Base-by-base conservation (phyloP, 1,140 invertebrate species). In the Drosophila nigromelanica region DNA sequence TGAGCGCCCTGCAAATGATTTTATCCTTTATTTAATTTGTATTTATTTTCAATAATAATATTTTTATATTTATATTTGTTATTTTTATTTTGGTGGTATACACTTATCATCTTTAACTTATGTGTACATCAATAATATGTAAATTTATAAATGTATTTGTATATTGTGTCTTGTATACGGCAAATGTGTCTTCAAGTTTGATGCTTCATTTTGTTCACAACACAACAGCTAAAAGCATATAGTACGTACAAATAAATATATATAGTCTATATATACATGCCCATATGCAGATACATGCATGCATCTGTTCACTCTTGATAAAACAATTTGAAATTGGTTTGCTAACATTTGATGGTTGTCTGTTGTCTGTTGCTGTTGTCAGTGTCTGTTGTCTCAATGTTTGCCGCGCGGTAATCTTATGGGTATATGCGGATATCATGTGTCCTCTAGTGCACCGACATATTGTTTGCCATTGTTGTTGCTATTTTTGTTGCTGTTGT, bases 381-480 rank as follows among this genome's bases (percentile, higher is more conserved):
- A 15, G 12, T 47, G 50, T 45, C 18, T 55, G 63, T 61, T 30
- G 15, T 11, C 59, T 79, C 79, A 87, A 62, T 83, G 83, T 59
- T 83, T 87, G 79, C 79, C 73, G 59, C 83, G 83, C 48, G 83
- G 79, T 60, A 87, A 80, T 73, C 79, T 78, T 58, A 89, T 89
- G 64, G 83, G 83, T 77, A 89, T 89, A 70, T 89, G 83, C 69
- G 79, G 79, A 87, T 87, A 87, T 87, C 83, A 87, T 87, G 83
- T 87, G 76, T 87, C 83, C 62, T 78, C 73, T 47, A 80, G 18
- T 59, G 83, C 79, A 63, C 54, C 73, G 52, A 70, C 78, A 68
- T 76, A 63, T 51, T 83, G 42, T 39, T 71, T 73, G 63, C 43
- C 48, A 18, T 56, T 73, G 58, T 45, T 70, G 40, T 67, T 73